Evolutionary conservation across 2,113 vertebrate species (phyloP).

Genomic region (Elanoides forficatus): DNA sequence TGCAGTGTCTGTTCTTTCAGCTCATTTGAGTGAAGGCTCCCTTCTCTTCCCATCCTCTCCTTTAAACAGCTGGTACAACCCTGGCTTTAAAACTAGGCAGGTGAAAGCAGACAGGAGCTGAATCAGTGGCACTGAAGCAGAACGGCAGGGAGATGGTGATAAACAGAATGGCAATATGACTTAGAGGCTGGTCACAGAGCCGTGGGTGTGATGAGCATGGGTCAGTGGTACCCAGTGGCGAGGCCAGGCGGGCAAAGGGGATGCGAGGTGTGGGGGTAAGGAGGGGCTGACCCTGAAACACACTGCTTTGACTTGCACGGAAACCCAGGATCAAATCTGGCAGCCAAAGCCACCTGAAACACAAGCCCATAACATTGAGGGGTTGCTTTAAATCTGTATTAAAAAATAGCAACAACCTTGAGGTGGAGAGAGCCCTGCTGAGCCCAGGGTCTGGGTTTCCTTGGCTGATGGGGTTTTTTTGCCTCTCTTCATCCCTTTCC

Average conservation of each 20-base stretch:
- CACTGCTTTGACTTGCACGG: background rate
- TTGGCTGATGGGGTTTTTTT: background rate
- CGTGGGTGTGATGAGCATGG: fast-evolving
- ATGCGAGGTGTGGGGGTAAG: fast-evolving
- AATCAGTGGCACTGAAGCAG: background rate
- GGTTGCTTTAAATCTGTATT: background rate
- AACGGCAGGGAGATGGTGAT: background rate
- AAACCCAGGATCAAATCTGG: background rate
- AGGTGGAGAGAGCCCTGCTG: background rate
- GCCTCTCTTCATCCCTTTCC: background rate
- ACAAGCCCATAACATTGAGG: background rate
- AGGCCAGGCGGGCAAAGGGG: background rate
- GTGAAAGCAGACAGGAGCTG: background rate
- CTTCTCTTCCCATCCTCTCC: background rate
- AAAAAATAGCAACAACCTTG: background rate
- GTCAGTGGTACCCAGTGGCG: background rate
- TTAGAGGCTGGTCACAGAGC: background rate
- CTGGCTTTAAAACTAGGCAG: background rate
- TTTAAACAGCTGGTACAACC: background rate
- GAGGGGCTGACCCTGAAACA: background rate
- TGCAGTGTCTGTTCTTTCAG: background rate
- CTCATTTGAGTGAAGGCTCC: fast-evolving
- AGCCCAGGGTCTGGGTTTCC: background rate
- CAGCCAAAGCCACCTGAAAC: background rate
- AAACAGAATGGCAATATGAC: fast-evolving